These are phyloP conservation scores for Rhyacichthys aspro DNA, from an alignment of 2,797 vertebrate species.

Conservation along the genomic window DNA sequence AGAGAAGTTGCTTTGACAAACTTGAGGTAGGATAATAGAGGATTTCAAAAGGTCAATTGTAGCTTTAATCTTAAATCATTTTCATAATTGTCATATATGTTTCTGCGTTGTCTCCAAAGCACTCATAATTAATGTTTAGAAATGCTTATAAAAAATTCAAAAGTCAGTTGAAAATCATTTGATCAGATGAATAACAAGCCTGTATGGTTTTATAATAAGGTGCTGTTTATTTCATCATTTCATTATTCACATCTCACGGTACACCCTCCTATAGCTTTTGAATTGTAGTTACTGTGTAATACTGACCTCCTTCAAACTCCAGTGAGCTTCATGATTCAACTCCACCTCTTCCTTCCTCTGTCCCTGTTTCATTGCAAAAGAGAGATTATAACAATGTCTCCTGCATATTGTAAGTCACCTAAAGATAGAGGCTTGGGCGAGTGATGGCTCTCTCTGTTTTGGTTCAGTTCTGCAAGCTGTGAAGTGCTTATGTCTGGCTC, in stretches of 20 bases:
- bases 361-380: constrained; percentile 10
- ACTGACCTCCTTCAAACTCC: constrained; percentile 62
- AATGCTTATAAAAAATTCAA: not conserved
- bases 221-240: constrained; percentile 78
- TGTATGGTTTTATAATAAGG: constrained; percentile 70
- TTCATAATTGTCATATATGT: too few relatives aligned
- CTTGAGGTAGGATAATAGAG: too few relatives aligned
- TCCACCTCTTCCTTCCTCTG: constrained; percentile 25
- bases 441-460: constrained; percentile 10
- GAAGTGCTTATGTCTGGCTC: constrained; percentile 51
- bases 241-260: constrained; percentile 72
- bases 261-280: constrained; percentile 52
- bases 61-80: too few relatives aligned
- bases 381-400: constrained; percentile 30
- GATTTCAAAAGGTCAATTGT: too few relatives aligned
- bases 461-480: constrained; percentile 40
- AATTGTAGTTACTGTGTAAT: constrained; percentile 65
- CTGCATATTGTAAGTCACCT: constrained; percentile 15
- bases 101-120: too few relatives aligned
- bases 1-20: too few relatives aligned
- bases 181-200: constrained; percentile 34
- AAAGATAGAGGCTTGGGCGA: constrained; percentile 22
- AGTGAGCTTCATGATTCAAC: not conserved
- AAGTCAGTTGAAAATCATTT: too few relatives aligned
- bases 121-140: not conserved